These are phyloP conservation scores for Acrobasis suavella DNA, from an alignment of 2,888 invertebrate species.

Conservation along the genomic window DNA sequence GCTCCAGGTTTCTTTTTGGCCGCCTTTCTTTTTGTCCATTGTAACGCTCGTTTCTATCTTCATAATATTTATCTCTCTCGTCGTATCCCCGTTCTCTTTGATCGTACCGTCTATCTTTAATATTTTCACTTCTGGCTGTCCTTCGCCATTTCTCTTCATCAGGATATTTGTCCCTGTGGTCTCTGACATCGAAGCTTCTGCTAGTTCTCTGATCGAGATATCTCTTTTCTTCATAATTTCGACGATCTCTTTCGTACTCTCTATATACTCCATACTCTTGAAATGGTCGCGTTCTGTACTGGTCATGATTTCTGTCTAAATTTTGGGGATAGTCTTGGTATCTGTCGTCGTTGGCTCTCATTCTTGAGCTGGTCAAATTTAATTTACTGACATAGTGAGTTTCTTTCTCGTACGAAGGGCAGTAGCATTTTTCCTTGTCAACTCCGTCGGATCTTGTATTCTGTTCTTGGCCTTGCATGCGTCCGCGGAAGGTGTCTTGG, in stretches of 20 bases:
- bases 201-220: slow-evolving; percentile 61
- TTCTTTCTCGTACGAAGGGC: slow-evolving; percentile 43
- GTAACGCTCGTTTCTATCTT: slow-evolving; percentile 47
- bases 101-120: slow-evolving; percentile 51
- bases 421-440: slow-evolving; percentile 45
- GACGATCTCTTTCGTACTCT: slow-evolving; percentile 47
- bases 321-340: slow-evolving; percentile 49
- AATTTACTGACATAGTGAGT: slow-evolving; percentile 54
- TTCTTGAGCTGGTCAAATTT: slow-evolving; percentile 47
- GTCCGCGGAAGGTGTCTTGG: slow-evolving; percentile 49
- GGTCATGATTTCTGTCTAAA: slow-evolving; percentile 48
- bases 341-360: slow-evolving; percentile 40
- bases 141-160: slow-evolving; percentile 54
- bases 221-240: slow-evolving; percentile 49
- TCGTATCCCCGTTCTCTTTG: slow-evolving; percentile 45
- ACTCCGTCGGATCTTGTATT: slow-evolving; percentile 32
- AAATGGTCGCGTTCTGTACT: slow-evolving; percentile 39
- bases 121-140: slow-evolving; percentile 55
- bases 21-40: slow-evolving; percentile 46
- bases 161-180: slow-evolving; percentile 44
- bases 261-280: slow-evolving; percentile 43
- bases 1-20: slow-evolving; percentile 50
- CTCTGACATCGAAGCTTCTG: slow-evolving; percentile 60
- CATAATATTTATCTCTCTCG: slow-evolving; percentile 51
- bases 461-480: slow-evolving; percentile 45